A percentile compares a stretch with the other conserved stretches of the same genome.
Evolutionary conservation across 1,140 invertebrate species (phyloP).

Genomic region (Penaeus chinensis): DNA sequence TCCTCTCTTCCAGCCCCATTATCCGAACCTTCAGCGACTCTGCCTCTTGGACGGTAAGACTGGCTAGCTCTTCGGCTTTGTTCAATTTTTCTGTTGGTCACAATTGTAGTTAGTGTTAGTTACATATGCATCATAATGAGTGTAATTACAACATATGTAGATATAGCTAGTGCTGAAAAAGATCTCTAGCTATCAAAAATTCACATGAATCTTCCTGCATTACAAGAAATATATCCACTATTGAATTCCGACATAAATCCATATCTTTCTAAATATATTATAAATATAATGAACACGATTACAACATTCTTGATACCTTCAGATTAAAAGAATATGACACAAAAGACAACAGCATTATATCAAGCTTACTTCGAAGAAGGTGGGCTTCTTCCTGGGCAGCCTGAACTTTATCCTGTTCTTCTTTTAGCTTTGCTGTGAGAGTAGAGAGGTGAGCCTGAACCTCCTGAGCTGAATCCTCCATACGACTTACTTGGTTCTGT

Average conservation of each 20-base stretch:
- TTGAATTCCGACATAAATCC: too few species aligned
- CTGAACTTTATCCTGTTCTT: constrained; percentile 44
- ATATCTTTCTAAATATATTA: too few species aligned
- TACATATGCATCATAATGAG: too few species aligned
- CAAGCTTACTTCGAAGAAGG: constrained; percentile 30
- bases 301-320: too few species aligned
- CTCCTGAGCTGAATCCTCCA: constrained; percentile 46
- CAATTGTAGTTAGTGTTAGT: neutral
- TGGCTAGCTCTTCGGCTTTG: constrained; percentile 52
- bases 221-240: too few species aligned
- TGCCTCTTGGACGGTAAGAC: constrained; percentile 46
- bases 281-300: neutral
- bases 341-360: neutral
- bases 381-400: constrained; percentile 42
- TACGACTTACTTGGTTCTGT: constrained; percentile 47
- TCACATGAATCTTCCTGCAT: too few species aligned
- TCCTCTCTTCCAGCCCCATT: constrained; percentile 43
- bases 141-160: too few species aligned
- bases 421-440: constrained; percentile 33
- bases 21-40: constrained; percentile 47
- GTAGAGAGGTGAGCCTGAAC: constrained; percentile 38
- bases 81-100: constrained; percentile 43
- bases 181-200: too few species aligned
- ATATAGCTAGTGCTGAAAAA: too few species aligned
- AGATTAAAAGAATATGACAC: too few species aligned